Conservation (phyloP, 2,888 invertebrate genomes). For the Formica aserva region DNA sequence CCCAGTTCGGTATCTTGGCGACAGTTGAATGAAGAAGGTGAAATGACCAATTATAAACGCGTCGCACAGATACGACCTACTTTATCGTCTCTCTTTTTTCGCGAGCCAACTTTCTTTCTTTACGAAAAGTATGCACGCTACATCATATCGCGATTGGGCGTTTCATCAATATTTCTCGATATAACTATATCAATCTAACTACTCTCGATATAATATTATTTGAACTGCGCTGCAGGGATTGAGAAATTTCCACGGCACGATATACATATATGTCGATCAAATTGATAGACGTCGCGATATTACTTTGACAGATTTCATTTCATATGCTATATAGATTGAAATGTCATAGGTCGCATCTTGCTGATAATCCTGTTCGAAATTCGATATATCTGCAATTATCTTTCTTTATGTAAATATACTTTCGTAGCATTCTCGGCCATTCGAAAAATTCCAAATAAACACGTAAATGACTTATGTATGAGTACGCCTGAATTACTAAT, state of each 20-base stretch:
- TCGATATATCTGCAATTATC: background rate
- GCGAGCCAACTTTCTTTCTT: constrained; percentile 68
- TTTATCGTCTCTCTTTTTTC: constrained; percentile 57
- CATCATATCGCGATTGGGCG: background rate
- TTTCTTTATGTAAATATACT: constrained; percentile 39
- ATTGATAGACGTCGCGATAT: constrained; percentile 26
- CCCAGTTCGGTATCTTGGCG: constrained; percentile 60
- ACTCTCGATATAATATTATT: background rate
- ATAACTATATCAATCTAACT: background rate
- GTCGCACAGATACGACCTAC: constrained; percentile 68
- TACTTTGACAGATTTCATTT: background rate
- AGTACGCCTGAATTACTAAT: constrained; percentile 35
- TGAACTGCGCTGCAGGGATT: background rate
- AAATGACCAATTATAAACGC: constrained; percentile 73
- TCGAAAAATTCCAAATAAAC: background rate
- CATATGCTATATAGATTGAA: background rate
- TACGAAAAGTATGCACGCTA: constrained; percentile 1
- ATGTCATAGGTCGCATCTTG: background rate
- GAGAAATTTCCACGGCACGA: background rate
- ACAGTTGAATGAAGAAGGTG: constrained; percentile 65
- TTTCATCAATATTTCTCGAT: constrained; percentile 4
- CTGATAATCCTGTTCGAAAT: constrained; percentile 27
- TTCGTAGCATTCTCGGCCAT: constrained; percentile 10
- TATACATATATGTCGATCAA: background rate
- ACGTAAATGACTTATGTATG: constrained; percentile 37